Conservation (phyloP, 2,797 vertebrate genomes). For the Acanthornis magna region DNA sequence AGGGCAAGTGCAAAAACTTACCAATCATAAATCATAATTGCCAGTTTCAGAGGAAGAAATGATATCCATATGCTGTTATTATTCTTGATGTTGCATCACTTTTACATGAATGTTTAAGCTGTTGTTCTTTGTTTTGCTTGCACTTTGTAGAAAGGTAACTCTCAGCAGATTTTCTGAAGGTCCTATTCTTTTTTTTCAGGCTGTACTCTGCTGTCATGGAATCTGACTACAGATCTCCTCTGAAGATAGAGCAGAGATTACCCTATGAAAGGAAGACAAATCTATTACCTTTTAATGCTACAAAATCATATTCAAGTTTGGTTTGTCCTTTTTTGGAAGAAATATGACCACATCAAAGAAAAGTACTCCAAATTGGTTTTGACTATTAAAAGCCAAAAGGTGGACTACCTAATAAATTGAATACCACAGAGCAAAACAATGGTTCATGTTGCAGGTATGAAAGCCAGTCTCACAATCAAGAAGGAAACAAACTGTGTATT, state of each 20-base stretch:
- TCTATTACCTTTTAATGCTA: not conserved
- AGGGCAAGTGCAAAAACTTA: not conserved
- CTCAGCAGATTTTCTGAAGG: not conserved
- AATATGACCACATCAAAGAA: not conserved
- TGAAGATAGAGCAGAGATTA: not conserved
- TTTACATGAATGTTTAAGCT: not conserved
- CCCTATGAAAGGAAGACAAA: not conserved
- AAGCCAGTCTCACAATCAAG: not conserved
- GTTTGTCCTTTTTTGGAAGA: not conserved
- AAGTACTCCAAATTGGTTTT: not conserved
- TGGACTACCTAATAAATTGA: not conserved
- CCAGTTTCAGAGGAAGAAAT: not conserved
- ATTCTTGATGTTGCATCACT: not conserved
- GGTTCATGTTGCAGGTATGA: not conserved
- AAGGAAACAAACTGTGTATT: not conserved
- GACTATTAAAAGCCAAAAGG: not conserved
- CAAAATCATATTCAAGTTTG: not conserved
- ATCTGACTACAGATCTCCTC: not conserved
- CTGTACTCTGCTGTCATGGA: not conserved
- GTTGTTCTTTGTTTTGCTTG: not conserved
- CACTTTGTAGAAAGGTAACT: not conserved
- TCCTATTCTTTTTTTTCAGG: fast-evolving
- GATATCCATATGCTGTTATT: not conserved
- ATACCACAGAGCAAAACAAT: not conserved
- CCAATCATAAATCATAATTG: not conserved